Conservation (phyloP, 1,140 invertebrate genomes). For the Steinernema khuongi region DNA sequence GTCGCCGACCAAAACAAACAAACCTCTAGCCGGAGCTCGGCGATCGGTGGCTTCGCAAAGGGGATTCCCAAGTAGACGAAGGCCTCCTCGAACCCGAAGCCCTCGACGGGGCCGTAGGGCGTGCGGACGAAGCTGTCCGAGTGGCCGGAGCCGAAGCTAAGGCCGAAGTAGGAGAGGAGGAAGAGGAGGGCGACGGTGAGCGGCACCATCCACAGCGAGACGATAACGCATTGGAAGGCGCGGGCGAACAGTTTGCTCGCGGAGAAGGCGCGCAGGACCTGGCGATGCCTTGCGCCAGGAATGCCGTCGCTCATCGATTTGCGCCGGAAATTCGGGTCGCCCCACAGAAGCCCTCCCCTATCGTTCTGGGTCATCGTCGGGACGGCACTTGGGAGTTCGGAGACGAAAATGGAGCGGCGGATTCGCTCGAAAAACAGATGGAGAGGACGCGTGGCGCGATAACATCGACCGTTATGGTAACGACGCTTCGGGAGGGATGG, state of each 20-base stretch:
- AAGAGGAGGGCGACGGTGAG: neutral
- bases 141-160: neutral
- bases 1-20: too few species aligned
- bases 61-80: conserved; percentile 28
- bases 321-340: neutral
- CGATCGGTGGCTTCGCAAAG: conserved; percentile 42
- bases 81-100: neutral
- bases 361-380: conserved; percentile 1
- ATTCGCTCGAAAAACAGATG: too few species aligned
- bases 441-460: too few species aligned
- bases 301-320: neutral
- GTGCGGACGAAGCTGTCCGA: neutral
- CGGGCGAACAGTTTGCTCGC: conserved; percentile 1
- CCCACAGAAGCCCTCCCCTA: neutral
- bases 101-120: conserved; percentile 10
- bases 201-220: neutral
- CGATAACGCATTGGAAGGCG: neutral
- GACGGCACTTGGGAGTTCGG: too few species aligned
- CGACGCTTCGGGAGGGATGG: too few species aligned
- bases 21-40: conserved; percentile 9
- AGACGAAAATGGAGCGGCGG: too few species aligned
- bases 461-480: too few species aligned
- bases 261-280: neutral
- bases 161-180: neutral
- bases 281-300: neutral